These are phyloP conservation scores for Puffinus mauretanicus DNA, from an alignment of 2,113 vertebrate genomes.

Conservation along the genomic window DNA sequence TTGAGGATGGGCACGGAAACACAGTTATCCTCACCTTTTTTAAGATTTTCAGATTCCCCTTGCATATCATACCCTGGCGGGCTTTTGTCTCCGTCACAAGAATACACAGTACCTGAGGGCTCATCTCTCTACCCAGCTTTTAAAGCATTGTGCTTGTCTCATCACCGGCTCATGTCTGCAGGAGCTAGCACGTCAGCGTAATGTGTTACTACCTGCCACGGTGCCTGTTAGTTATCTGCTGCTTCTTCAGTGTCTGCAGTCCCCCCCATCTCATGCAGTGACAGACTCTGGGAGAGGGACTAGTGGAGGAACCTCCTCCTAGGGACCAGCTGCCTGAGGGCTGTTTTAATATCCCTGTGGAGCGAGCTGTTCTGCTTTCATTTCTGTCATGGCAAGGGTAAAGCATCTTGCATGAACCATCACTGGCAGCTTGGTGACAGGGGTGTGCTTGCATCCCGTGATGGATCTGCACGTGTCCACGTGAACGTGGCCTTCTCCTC, in stretches of 20 bases:
- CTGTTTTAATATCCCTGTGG: neutral
- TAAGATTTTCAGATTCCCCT: neutral
- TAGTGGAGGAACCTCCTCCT: neutral
- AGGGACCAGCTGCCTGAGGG: neutral
- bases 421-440: neutral
- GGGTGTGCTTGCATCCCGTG: neutral
- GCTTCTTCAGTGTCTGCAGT: neutral
- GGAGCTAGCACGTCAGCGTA: neutral
- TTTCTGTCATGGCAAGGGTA: neutral
- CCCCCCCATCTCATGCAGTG: neutral
- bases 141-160: neutral
- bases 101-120: neutral
- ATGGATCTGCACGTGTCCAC: neutral
- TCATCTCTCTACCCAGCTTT: neutral
- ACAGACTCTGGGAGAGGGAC: neutral
- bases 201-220: neutral
- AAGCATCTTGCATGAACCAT: fast-evolving
- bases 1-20: neutral
- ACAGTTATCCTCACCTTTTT: neutral
- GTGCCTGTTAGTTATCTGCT: neutral
- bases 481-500: fast-evolving
- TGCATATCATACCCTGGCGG: neutral
- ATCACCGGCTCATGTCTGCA: neutral
- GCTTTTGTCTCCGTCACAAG: slow-evolving; percentile 7
- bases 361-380: neutral